Percentiles rank a stretch among this genome's conserved stretches.
phyloP scores from a whole-genome alignment of 2,113 vertebrate genomes.

The Silurus meridionalis region DNA sequence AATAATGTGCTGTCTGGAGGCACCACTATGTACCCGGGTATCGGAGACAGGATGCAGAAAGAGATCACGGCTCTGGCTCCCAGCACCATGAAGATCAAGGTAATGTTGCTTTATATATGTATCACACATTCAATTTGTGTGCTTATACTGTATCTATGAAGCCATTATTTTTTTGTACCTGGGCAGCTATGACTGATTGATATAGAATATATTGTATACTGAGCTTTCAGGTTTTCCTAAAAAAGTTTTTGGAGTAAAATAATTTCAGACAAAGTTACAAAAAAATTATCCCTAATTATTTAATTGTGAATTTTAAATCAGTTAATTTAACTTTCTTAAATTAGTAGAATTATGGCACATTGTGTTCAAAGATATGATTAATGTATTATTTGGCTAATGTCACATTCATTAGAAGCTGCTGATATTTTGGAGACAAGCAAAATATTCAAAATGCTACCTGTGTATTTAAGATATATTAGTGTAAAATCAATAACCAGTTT shows the following conservation, averaged over 20 bases:
- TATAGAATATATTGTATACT: neutral
- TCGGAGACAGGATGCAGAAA: slow-evolving; percentile 42
- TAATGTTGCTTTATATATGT: neutral
- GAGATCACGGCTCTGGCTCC: slow-evolving; percentile 43
- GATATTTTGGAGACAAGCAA: neutral
- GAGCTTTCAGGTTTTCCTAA: neutral
- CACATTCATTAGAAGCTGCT: neutral
- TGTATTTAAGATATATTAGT: neutral
- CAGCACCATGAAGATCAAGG: slow-evolving; percentile 49
- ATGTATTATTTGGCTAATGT: neutral
- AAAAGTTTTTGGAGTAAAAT: too few relatives aligned
- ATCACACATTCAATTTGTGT: neutral
- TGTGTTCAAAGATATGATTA: neutral
- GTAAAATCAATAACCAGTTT: neutral
- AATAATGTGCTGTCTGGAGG: slow-evolving; percentile 44
- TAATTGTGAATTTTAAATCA: too few relatives aligned
- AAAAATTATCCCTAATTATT: too few relatives aligned
- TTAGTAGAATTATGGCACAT: neutral
- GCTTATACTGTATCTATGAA: neutral
- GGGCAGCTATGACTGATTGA: neutral
- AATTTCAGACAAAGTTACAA: too few relatives aligned
- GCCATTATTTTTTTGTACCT: neutral
- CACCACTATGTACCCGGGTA: slow-evolving; percentile 44
- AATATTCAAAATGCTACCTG: neutral
- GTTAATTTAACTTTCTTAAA: neutral